Evolutionary conservation across 2,797 vertebrate species (phyloP), one percentile per base, ranked within the genome.

Genomic region (Antrozous pallidus): DNA sequence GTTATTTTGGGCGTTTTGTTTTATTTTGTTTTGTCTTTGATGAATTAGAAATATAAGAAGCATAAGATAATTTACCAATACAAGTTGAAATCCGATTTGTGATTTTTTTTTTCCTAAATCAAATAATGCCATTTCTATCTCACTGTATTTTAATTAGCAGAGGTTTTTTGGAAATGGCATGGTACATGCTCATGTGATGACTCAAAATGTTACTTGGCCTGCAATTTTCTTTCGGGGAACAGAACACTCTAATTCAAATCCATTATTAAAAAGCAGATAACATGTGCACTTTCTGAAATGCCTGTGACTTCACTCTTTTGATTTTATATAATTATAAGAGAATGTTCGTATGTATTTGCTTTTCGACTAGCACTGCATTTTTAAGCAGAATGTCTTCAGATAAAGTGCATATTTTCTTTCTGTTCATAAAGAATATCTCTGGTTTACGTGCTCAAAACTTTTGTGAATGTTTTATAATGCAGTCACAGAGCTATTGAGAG

Each of bases 291-390:
- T 96, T 97, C 96, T 97, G 97, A 98, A 98, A 97, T 98, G 97
- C 97, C 96, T 97, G 96, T 96, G 97, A 97, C 97, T 97, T 98
- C 95, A 95, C 95, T 97, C 97, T 97, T 98, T 97, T 93, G 91
- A 93, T 47, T 95, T 98, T 97, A 96, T 94, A 92, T 97, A 97
- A 98, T 97, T 97, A 97, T 97, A 98, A 97, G 95, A 96, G 97
- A 97, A 97, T 97, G 97, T 98, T 98, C 97, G 95, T 97, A 98
- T 98, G 97, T 97, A 97, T 98, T 97, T 97, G 97, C 97, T 98
- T 98, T 98, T 97, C 92, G 61, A 89, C 93, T 98, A 97, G 97
- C 97, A 97, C 96, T 97, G 95, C 95, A 96, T 97, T 98, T 98
- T 98, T 97, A 97, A 98, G 96, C 95, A 92, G 96, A 97, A 75